These are phyloP conservation scores for Tapera naevia DNA, from an alignment of 2,797 vertebrate genomes.

Conservation along the genomic window DNA sequence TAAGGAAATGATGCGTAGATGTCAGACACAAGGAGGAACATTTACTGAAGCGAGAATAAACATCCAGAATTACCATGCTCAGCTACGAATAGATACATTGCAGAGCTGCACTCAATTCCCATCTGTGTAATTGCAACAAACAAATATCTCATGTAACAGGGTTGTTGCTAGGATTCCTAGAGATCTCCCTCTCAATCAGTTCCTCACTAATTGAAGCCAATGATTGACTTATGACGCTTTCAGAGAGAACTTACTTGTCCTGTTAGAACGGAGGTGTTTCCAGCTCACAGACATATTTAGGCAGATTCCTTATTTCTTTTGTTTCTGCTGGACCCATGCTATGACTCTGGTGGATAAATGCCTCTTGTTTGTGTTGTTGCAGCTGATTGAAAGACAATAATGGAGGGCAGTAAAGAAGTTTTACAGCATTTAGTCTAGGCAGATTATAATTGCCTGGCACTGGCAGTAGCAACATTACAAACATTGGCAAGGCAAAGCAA, in stretches of 20 bases:
- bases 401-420: not conserved
- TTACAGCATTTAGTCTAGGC: not conserved
- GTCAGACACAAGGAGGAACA: not conserved
- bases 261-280: not conserved
- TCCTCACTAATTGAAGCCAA: not conserved
- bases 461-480: not conserved
- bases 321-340: not conserved
- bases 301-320: not conserved
- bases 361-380: not conserved
- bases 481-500: not conserved
- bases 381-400: not conserved
- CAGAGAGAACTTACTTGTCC: not conserved
- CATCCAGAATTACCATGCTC: conserved; percentile 6
- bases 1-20: conserved; percentile 4
- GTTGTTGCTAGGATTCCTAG: conserved; percentile 45
- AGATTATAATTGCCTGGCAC: not conserved
- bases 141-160: not conserved
- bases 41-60: conserved; percentile 13
- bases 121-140: conserved; percentile 6
- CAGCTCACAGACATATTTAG: not conserved
- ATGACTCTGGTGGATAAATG: not conserved
- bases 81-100: not conserved
- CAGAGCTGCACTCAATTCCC: not conserved
- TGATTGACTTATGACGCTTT: not conserved
- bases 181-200: not conserved